phyloP scores from a whole-genome alignment of 2,113 vertebrate species.

The Indicator maculatus region DNA sequence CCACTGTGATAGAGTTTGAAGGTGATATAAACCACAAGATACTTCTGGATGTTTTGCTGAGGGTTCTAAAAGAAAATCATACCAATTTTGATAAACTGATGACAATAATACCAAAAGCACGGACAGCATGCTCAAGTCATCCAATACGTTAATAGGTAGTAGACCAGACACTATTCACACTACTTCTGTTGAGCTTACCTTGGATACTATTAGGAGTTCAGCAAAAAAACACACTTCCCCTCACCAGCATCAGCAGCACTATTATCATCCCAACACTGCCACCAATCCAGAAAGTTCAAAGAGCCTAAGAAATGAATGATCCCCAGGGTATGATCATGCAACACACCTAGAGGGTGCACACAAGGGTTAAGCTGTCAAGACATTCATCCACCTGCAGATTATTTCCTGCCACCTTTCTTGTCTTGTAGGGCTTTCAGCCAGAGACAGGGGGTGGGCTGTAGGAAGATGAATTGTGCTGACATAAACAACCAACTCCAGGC shows the following conservation, averaged over 20 bases:
- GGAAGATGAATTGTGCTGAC: not conserved
- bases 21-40: not conserved
- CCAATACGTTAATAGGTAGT: slow-evolving; percentile 14
- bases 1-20: not conserved
- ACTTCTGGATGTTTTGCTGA: slow-evolving; percentile 27
- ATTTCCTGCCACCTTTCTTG: not conserved
- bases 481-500: not conserved
- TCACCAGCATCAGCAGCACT: not conserved
- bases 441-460: not conserved
- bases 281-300: not conserved
- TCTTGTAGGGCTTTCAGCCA: not conserved
- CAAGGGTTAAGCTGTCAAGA: not conserved
- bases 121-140: slow-evolving; percentile 26
- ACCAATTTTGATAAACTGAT: slow-evolving; percentile 48
- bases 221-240: not conserved
- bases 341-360: not conserved
- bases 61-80: slow-evolving; percentile 25
- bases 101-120: slow-evolving; percentile 12
- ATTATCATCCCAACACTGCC: not conserved
- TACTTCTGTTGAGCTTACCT: slow-evolving; percentile 20
- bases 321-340: not conserved
- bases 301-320: not conserved
- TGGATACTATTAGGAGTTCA: not conserved
- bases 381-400: not conserved
- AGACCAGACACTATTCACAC: slow-evolving; percentile 18